Evolutionary conservation across 1,140 invertebrate genomes (phyloP).

Genomic region (Megalonaias nervosa): DNA sequence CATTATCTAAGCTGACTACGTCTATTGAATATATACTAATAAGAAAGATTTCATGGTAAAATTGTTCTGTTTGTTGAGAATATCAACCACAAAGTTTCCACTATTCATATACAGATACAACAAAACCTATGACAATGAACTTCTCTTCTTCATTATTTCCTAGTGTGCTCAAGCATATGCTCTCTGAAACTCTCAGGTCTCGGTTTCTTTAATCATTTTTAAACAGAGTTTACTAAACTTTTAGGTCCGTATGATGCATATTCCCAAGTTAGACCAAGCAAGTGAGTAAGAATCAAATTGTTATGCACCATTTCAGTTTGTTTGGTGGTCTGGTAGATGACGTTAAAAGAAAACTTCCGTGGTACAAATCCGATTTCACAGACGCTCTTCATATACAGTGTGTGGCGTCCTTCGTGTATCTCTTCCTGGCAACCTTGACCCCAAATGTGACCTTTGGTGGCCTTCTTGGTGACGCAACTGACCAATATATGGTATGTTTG

Average conservation of each 20-base stretch:
- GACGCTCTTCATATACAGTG: slow-evolving; percentile 96
- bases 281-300: not conserved
- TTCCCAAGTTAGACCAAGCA: too few species aligned
- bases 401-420: slow-evolving; percentile 96
- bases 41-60: too few species aligned
- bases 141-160: too few species aligned
- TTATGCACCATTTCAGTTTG: slow-evolving; percentile 69
- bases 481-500: slow-evolving; percentile 86
- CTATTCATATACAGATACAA: too few species aligned
- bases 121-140: too few species aligned
- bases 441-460: slow-evolving; percentile 99
- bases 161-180: too few species aligned
- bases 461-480: slow-evolving; percentile 93
- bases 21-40: too few species aligned
- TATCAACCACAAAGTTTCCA: too few species aligned
- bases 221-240: not conserved
- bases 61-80: too few species aligned
- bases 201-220: too few species aligned
- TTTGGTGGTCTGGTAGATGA: slow-evolving; percentile 93
- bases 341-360: slow-evolving; percentile 92
- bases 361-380: slow-evolving; percentile 78
- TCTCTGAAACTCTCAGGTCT: too few species aligned
- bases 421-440: slow-evolving; percentile 98
- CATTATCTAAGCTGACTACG: too few species aligned
- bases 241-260: not conserved